These are phyloP conservation scores for Conomelus anceps DNA, from an alignment of 2,888 invertebrate genomes.

Conservation along the genomic window DNA sequence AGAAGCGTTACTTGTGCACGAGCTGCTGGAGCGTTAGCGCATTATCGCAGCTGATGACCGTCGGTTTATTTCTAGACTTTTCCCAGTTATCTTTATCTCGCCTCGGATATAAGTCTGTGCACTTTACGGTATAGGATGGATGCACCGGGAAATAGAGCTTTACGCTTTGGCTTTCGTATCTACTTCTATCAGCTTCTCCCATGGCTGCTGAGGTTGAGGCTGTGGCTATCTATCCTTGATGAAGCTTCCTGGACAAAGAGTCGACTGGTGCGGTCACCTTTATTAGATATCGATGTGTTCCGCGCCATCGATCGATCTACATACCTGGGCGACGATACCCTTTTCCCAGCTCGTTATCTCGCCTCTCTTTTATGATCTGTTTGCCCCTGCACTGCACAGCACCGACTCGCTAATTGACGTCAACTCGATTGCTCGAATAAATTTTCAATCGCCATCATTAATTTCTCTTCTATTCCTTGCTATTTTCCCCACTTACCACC, in stretches of 20 bases:
- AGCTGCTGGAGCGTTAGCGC: background rate
- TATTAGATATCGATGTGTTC: background rate
- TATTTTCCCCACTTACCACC: background rate
- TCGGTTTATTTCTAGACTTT: background rate
- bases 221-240: background rate
- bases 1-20: background rate
- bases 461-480: too few species aligned
- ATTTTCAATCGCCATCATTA: background rate
- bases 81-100: background rate
- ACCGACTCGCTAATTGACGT: background rate
- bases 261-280: background rate
- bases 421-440: background rate
- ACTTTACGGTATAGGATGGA: background rate
- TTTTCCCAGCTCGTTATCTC: background rate
- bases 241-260: background rate
- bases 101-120: background rate
- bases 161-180: background rate
- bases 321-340: background rate
- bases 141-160: too few species aligned
- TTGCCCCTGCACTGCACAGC: background rate
- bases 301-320: background rate
- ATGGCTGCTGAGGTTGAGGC: too few species aligned
- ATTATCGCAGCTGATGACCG: background rate
- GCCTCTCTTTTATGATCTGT: background rate
- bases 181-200: background rate